phyloP scores from a whole-genome alignment of 2,113 vertebrate genomes.

The Elgaria multicarinata region DNA sequence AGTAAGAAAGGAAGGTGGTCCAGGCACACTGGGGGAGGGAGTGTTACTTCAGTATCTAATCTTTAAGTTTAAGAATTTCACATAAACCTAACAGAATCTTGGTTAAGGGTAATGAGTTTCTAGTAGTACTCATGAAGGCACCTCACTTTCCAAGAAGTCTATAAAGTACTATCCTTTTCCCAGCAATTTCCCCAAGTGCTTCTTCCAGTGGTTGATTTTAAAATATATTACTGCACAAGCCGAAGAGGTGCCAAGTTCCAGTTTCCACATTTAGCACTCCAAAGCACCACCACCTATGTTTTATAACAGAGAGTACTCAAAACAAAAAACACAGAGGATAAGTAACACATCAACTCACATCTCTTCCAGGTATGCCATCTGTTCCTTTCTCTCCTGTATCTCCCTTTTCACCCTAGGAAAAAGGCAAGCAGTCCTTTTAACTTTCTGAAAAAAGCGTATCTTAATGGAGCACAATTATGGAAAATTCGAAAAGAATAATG shows the following conservation, averaged over 20 bases:
- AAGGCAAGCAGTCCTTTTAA: conserved; percentile 55
- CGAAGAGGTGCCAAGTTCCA: neutral
- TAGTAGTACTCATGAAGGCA: neutral
- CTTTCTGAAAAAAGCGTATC: neutral
- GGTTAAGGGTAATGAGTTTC: neutral
- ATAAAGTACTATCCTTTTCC: neutral
- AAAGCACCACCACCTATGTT: neutral
- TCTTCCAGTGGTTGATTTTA: neutral
- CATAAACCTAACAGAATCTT: neutral
- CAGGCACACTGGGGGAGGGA: too few species aligned
- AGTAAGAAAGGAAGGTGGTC: neutral
- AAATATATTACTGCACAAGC: neutral
- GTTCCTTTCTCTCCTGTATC: conserved; percentile 76
- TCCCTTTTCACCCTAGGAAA: conserved; percentile 81
- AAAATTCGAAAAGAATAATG: conserved; percentile 6
- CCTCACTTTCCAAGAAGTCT: neutral
- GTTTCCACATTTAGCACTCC: neutral
- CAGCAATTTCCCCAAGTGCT: neutral
- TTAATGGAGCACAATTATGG: conserved; percentile 33
- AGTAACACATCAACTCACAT: conserved; percentile 68
- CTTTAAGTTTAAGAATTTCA: neutral
- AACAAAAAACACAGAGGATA: neutral
- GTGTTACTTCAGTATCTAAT: neutral
- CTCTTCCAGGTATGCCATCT: conserved; percentile 72
- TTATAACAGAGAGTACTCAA: neutral